Evolutionary conservation across 2,113 vertebrate species (phyloP), one percentile per base, ranked within the genome.

Genomic region (Pimephales promelas): DNA sequence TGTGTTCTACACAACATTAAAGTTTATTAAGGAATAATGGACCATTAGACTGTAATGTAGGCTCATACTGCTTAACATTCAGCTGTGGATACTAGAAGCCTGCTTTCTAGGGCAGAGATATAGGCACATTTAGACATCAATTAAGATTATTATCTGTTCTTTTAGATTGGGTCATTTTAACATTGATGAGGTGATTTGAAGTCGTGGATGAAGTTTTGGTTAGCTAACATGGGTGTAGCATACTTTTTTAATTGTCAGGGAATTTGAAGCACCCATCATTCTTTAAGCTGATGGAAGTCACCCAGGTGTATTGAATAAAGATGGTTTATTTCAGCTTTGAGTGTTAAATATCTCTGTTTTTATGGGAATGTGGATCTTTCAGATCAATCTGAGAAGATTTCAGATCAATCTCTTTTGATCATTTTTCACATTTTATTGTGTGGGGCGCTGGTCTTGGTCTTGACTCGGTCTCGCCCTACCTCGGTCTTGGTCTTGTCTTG

Each of bases 1-100:
- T 76, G 28, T 76, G 16, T 57, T 76, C 31, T 76, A 11, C 73
- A 76, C 49, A 13, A 56, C 73, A 76, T 76, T 76, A 76, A 36
- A 76, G 5, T 57, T 36, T 56, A 76, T n/a, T 34, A 56, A 57
- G 73, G 10, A 36, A 76, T 76, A 57, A 57, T 57, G 52, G 74
- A 18, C 20, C 52, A 76, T 76, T 57, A 56, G 20, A 57, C 18
- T 56, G 28, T 56, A 76, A 57, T 57, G 49, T 57, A 57, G 28
- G 31, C 20, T 76, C 11, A 22, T 36, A 40, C 52, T 26, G 34
- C 10, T 43, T 59, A 24, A 59, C 34, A 36, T 78, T 61, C 34
- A 59, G 6, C 34, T 43, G 22, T 26, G 34, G 22, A 56, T 56
- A 56, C 34, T 6, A 10, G 2, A 70, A 22, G 70, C n/a, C 75